Evolutionary conservation across 2,113 vertebrate genomes (phyloP), one percentile per base, ranked within the genome.

Genomic region (Pelobates fuscus): DNA sequence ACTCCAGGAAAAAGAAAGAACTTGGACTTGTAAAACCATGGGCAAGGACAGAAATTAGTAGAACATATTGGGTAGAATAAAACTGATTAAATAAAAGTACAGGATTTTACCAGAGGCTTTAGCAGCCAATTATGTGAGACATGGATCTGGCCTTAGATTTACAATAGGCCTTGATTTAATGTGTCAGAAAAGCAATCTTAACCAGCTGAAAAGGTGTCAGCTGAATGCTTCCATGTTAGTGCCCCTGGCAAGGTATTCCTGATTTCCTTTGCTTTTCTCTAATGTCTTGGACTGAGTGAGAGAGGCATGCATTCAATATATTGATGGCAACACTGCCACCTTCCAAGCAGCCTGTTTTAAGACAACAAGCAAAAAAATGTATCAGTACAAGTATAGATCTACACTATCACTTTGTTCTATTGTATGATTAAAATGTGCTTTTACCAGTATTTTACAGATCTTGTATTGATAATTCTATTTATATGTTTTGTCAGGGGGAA

Each of bases 171-270:
- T 68, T 49, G 55, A 57, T 68, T 55, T 52, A 57, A 55, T 68
- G 66, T 68, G 66, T 68, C 66, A 68, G 49, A 68, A 68, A 68
- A 68, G 46, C 66, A 68, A 68, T 68, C 49, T 68, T 55, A 68
- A 68, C 66, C 66, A 52, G 52, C 66, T 68, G 52, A 68, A 49
- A 44, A 68, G 49, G 66, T 68, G 66, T 68, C 46, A 68, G 27
- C 66, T 68, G 46, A 68, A 44, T 55, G 66, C 26, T 54, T 68
- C 49, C 26, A 68, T 55, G 18, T 68, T 27, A 68, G 18, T 30
- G 66, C 66, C 49, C 26, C 46, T 68, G 27, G 66, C 66, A 55
- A 68, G 66, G 12, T 11, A 52, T 68, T 41, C 37, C 14, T 7
- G 37, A 41, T 12, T 8, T 12, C 14, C 14, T 41, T 12, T 41